Conservation (phyloP, 2,888 invertebrate species). For the Zeuzera pyrina region DNA sequence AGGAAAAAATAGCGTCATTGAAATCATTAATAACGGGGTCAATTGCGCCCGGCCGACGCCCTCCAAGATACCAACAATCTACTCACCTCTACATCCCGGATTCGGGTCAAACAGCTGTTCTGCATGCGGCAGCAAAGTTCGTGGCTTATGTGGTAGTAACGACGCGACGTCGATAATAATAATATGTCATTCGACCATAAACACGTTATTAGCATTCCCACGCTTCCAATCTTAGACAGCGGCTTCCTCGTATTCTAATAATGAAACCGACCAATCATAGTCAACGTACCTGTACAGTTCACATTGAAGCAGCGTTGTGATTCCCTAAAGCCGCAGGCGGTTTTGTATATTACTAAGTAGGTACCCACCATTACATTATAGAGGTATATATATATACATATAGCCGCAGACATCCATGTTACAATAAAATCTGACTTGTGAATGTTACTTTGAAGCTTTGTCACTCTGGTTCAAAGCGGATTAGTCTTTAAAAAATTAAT, state of each 20-base stretch:
- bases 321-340: constrained; percentile 1
- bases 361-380: background rate
- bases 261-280: no score
- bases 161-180: constrained; percentile 11
- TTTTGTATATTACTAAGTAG: no score
- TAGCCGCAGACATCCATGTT: no score
- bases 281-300: background rate
- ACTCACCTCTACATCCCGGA: constrained; percentile 13
- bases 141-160: constrained; percentile 19
- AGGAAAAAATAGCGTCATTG: constrained; percentile 41
- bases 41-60: constrained; percentile 23
- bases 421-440: no score
- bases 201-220: no score
- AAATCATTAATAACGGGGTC: constrained; percentile 42
- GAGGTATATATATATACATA: no score
- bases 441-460: no score
- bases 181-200: no score
- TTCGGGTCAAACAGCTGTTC: constrained; percentile 40
- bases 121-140: constrained; percentile 31
- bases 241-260: no score
- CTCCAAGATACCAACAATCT: constrained; percentile 8
- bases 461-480: no score
- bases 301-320: background rate
- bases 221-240: no score
- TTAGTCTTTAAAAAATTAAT: no score